Percentiles rank a stretch among this genome's conserved stretches.
Evolutionary conservation across 2,888 invertebrate genomes (phyloP).

Genomic region (Biston stratarius): DNA sequence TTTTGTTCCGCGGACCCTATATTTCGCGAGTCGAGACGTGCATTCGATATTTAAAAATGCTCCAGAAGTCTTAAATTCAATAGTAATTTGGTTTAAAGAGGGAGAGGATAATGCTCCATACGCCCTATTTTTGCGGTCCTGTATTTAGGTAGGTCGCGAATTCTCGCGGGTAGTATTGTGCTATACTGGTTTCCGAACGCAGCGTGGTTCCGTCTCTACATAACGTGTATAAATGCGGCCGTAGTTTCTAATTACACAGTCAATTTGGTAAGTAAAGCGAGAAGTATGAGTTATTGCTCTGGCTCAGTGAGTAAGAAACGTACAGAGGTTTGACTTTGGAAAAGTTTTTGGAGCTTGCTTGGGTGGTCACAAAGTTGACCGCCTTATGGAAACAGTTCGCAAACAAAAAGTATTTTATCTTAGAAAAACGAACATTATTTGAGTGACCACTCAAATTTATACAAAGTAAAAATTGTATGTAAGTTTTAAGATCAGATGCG

Average conservation of each 20-base stretch:
- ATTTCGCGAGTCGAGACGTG: conserved; percentile 71
- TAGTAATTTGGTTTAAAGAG: conserved; percentile 78
- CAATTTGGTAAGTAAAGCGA: conserved; percentile 80
- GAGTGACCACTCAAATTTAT: too few relatives aligned
- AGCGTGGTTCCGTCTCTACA: conserved; percentile 76
- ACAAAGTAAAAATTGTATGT: too few relatives aligned
- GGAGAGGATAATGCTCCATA: conserved; percentile 74
- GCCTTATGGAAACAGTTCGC: too few relatives aligned
- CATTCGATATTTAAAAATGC: conserved; percentile 76
- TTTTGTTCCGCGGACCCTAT: conserved; percentile 60
- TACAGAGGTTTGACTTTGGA: not conserved
- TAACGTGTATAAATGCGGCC: conserved; percentile 68
- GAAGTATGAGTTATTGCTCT: conserved; percentile 80
- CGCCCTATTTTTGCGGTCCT: conserved; percentile 84
- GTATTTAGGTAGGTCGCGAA: conserved; percentile 79
- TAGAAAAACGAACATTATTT: too few relatives aligned
- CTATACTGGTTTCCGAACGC: conserved; percentile 78
- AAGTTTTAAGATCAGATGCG: too few relatives aligned
- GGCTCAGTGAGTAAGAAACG: conserved; percentile 1
- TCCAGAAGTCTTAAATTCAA: conserved; percentile 83
- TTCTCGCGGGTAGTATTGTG: conserved; percentile 76
- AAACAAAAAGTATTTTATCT: too few relatives aligned
- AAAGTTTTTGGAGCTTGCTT: not conserved
- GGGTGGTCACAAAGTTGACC: not conserved
- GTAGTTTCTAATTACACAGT: conserved; percentile 83